phyloP scores from a whole-genome alignment of 2,113 vertebrate genomes.

The Anarhynchus alexandrinus region DNA sequence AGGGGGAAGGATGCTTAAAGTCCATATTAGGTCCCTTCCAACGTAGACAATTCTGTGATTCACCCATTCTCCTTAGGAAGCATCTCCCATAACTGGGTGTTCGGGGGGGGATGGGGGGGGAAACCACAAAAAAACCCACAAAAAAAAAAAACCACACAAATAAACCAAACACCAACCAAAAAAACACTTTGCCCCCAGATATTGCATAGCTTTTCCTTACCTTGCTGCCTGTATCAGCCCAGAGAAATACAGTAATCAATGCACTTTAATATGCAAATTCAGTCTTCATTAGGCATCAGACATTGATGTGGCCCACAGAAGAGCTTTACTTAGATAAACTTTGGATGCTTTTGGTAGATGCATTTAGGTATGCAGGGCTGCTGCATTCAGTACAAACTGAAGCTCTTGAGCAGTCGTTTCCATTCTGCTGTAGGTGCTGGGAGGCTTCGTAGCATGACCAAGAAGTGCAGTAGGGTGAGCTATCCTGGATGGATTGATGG shows the following conservation, averaged over 20 bases:
- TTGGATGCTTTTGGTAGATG: background rate
- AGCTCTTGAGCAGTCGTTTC: background rate
- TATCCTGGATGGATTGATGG: background rate
- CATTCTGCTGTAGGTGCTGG: background rate
- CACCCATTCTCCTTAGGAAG: background rate
- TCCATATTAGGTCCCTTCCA: background rate
- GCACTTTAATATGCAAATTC: background rate
- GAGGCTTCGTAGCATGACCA: background rate
- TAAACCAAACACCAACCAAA: background rate
- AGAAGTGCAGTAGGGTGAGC: background rate
- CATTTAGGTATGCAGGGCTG: background rate
- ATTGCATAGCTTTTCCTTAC: background rate
- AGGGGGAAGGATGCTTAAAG: background rate
- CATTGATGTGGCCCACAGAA: background rate
- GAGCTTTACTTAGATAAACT: background rate
- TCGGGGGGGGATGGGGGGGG: too few relatives aligned
- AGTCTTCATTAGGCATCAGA: background rate
- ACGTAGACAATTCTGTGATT: background rate
- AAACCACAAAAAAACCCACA: too few relatives aligned
- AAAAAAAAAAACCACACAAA: background rate
- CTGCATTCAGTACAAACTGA: rapidly evolving
- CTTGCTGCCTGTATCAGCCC: background rate
- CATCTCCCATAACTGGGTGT: background rate
- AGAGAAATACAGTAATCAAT: background rate
- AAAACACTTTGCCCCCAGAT: background rate